Conservation (phyloP, 1,140 invertebrate genomes). For the Melipona quadrifasciata region DNA sequence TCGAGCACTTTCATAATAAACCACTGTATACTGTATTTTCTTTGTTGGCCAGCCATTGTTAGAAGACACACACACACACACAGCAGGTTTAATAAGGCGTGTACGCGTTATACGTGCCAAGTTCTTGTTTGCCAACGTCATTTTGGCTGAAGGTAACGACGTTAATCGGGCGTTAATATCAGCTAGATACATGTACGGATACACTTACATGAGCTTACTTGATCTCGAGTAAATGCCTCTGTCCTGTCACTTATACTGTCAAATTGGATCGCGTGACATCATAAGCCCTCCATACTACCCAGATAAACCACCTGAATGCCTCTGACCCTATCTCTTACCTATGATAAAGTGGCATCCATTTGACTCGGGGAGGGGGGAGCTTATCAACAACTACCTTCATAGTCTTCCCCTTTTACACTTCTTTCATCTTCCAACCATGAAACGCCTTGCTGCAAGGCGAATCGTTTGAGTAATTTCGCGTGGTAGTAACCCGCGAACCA, state of each 20-base stretch:
- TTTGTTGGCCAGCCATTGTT: not conserved
- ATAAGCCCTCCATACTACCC: slow-evolving; percentile 54
- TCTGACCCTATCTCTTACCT: slow-evolving; percentile 22
- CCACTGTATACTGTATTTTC: not conserved
- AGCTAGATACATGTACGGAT: slow-evolving; percentile 17
- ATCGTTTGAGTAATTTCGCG: slow-evolving; percentile 52
- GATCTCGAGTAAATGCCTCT: slow-evolving; percentile 53
- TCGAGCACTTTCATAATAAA: not conserved
- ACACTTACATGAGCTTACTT: slow-evolving; percentile 30
- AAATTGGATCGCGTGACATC: slow-evolving; percentile 54
- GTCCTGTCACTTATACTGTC: slow-evolving; percentile 55
- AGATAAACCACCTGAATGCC: slow-evolving; percentile 50
- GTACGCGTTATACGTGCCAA: not conserved
- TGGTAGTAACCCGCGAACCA: slow-evolving; percentile 14
- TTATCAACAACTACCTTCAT: slow-evolving; percentile 47
- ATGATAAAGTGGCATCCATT: slow-evolving; percentile 64
- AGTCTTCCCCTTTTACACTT: not conserved
- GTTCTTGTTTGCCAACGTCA: slow-evolving; percentile 11
- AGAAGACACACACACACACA: not conserved
- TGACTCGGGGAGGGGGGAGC: slow-evolving; percentile 51
- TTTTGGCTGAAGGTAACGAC: slow-evolving; percentile 23
- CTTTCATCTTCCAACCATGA: not conserved
- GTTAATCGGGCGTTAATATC: slow-evolving; percentile 51
- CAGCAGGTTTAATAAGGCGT: not conserved
- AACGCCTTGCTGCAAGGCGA: not conserved